Evolutionary conservation across 2,888 invertebrate species (phyloP).

Genomic region (Steromphala cineraria): DNA sequence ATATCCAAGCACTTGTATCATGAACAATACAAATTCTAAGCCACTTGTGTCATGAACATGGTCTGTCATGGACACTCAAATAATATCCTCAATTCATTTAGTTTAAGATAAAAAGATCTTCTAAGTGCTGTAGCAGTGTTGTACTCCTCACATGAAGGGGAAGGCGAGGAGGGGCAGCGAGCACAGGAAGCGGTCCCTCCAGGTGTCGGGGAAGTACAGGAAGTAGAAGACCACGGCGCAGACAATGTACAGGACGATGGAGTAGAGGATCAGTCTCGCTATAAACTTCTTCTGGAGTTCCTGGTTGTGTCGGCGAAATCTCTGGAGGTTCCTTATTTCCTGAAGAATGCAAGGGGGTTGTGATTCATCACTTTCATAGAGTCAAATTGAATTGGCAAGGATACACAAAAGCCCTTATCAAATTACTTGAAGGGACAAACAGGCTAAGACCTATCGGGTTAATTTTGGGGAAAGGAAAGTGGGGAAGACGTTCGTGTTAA

Average conservation of each 20-base stretch:
- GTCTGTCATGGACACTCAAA: too few relatives aligned
- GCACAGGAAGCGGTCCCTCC: constrained; percentile 85
- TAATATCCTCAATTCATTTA: too few relatives aligned
- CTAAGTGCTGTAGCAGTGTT: not conserved
- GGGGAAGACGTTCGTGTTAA: too few relatives aligned
- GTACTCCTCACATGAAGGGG: constrained; percentile 83
- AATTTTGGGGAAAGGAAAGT: too few relatives aligned
- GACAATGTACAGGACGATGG: constrained; percentile 79
- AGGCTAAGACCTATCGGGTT: too few relatives aligned
- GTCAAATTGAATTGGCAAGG: too few relatives aligned
- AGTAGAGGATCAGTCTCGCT: constrained; percentile 83
- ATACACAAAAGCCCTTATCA: too few relatives aligned
- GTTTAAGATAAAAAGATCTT: not conserved
- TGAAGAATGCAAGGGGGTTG: constrained; percentile 61
- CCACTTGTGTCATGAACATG: too few relatives aligned
- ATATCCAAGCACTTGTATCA: too few relatives aligned
- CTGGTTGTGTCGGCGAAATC: constrained; percentile 87
- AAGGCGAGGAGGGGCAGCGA: constrained; percentile 87
- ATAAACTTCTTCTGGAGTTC: constrained; percentile 88
- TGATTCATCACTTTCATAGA: too few relatives aligned
- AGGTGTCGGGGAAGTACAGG: constrained; percentile 86
- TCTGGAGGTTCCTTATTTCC: constrained; percentile 88
- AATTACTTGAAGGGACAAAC: too few relatives aligned
- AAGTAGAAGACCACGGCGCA: constrained; percentile 86
- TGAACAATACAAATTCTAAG: too few relatives aligned